Evolutionary conservation across 2,888 invertebrate genomes (phyloP).

Genomic region (Noctua fimbriata): DNA sequence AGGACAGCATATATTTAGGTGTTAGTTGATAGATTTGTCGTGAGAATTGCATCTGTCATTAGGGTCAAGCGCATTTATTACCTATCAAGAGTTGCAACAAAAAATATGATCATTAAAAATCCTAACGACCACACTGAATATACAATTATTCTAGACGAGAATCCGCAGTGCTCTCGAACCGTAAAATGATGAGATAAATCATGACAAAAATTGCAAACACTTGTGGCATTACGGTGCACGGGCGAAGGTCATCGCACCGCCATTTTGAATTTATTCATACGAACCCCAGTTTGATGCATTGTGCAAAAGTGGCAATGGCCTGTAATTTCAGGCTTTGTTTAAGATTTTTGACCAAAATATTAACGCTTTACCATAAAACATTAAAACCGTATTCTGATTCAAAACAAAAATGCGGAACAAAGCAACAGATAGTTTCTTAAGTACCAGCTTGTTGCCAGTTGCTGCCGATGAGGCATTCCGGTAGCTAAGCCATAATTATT

Average conservation of each 20-base stretch:
- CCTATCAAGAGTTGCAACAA: conserved; percentile 30
- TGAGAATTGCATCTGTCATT: conserved; percentile 47
- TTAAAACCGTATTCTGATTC: conserved; percentile 1
- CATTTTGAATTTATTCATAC: conserved; percentile 62
- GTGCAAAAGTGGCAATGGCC: conserved; percentile 42
- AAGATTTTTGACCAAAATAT: neutral
- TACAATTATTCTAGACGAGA: conserved; percentile 50
- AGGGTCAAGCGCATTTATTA: conserved; percentile 39
- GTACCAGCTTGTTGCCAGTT: conserved; percentile 18
- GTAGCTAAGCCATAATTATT: conserved; percentile 57
- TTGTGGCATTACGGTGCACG: conserved; percentile 62
- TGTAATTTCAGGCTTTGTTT: conserved; percentile 33
- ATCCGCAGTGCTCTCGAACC: conserved; percentile 53
- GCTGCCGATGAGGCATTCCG: conserved; percentile 46
- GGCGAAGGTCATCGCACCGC: conserved; percentile 66
- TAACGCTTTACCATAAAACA: neutral
- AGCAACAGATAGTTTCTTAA: conserved; percentile 13
- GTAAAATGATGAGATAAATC: conserved; percentile 64
- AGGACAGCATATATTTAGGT: neutral
- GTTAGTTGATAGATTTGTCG: conserved; percentile 18
- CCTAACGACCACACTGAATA: conserved; percentile 36
- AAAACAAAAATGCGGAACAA: conserved; percentile 15
- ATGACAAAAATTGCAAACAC: conserved; percentile 64
- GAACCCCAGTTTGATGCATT: conserved; percentile 54
- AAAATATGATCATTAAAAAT: conserved; percentile 52